Conservation (phyloP, 2,888 invertebrate genomes). For the Galerucella pusilla region DNA sequence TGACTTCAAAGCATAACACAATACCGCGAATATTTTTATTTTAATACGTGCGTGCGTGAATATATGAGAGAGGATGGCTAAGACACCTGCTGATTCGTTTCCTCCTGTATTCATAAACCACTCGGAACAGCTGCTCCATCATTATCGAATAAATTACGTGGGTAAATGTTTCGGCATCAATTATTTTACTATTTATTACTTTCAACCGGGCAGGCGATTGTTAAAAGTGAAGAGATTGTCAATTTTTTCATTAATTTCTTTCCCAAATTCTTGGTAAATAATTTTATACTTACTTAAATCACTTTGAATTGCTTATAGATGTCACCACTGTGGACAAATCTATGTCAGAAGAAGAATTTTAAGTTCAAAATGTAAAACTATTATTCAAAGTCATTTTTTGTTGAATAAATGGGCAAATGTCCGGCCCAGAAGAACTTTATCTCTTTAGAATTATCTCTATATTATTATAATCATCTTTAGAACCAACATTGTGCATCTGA, state of each 20-base stretch:
- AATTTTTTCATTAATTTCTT: no score
- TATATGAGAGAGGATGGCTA: slow-evolving; percentile 17
- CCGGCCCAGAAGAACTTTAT: no score
- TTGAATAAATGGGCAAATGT: no score
- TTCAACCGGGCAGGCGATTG: background rate
- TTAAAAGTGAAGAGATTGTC: no score
- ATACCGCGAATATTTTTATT: background rate
- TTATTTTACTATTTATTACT: slow-evolving; percentile 7
- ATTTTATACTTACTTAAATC: no score
- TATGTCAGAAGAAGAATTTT: no score
- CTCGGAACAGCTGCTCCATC: slow-evolving; percentile 38
- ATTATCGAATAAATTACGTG: slow-evolving; percentile 35
- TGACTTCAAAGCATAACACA: background rate
- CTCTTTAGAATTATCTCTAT: background rate
- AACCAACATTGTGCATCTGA: background rate
- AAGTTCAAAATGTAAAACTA: no score
- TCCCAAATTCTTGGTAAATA: no score
- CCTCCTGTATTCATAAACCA: slow-evolving; percentile 37
- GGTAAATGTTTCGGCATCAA: slow-evolving; percentile 15
- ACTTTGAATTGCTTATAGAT: no score
- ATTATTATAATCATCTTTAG: background rate
- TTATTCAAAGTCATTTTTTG: no score
- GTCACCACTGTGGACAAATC: no score
- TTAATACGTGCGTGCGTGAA: background rate
- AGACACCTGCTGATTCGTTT: slow-evolving; percentile 33